Evolutionary conservation across 2,888 invertebrate genomes (phyloP), one percentile per base, ranked within the genome.

Genomic region (Volucella bombylans): DNA sequence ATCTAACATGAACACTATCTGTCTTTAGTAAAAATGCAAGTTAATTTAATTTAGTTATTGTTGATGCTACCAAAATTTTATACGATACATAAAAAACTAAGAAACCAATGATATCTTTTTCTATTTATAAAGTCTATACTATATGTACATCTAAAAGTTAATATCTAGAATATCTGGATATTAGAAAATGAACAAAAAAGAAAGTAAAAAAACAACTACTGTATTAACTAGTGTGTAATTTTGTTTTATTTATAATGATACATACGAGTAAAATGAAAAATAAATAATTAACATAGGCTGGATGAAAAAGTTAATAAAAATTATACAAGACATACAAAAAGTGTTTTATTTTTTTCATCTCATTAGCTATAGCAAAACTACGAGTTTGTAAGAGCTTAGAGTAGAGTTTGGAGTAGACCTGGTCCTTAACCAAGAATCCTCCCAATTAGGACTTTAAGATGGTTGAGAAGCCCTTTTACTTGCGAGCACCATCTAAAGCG

Each of bases 171-270:
- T 6, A 31, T 4, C 31, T 31, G 31, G 31, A 31, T 71, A 49
- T 39, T 8, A 69, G 69, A 12, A 45, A 57, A 38, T 41, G n/a
- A 64, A n/a, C 38, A 43, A 15, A 55, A 18, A 10, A 39, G 38
- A 39, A 57, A 15, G 8, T 4, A 50, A 50, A 38, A 43, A 23
- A 71, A 68, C 11, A 73, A 47, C 62, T 41, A 57, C 64, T 74
- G 79, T 80, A 83, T 80, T 83, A 74, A 80, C 74, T 83, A 80
- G 74, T 76, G 69, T 69, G 71, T 83, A 74, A 83, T 61, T 74
- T 79, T 74, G 45, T 47, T 76, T 83, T 74, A 71, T 67, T 71
- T 74, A 80, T 83, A 61, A 80, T 61, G 74, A 79, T 57, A 83
- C 65, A 67, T 31, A 31, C 31, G 31, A 31, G 31, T 31, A 31